phyloP scores from a whole-genome alignment of 1,140 invertebrate genomes.

The Euura saliciscinereae region DNA sequence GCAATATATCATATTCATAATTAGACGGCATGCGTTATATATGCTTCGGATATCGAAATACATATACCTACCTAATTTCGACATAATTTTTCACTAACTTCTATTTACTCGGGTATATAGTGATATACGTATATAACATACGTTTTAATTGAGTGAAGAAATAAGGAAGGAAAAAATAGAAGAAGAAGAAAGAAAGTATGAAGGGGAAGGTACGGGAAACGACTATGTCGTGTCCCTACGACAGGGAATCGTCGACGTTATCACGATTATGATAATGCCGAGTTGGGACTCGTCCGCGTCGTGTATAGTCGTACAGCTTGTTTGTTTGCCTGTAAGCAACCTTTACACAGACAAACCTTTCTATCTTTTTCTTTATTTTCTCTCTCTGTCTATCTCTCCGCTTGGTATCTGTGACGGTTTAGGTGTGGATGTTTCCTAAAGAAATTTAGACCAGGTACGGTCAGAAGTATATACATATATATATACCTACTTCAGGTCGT shows the following conservation, averaged over 20 bases:
- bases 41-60: too few relatives aligned
- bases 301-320: not conserved
- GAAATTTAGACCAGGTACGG: not conserved
- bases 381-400: not conserved
- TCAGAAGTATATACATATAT: not conserved
- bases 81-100: too few relatives aligned
- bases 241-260: not conserved
- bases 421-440: not conserved
- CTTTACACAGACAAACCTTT: not conserved
- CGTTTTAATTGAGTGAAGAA: too few relatives aligned
- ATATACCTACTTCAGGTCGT: not conserved
- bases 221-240: not conserved
- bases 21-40: too few relatives aligned
- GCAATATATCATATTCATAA: too few relatives aligned
- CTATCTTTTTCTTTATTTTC: too few relatives aligned
- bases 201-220: too few relatives aligned
- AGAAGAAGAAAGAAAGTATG: too few relatives aligned
- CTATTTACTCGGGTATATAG: too few relatives aligned
- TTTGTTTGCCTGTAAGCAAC: not conserved
- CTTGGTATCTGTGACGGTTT: not conserved
- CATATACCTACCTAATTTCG: too few relatives aligned
- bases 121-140: too few relatives aligned
- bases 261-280: constrained; percentile 7
- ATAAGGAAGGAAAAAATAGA: too few relatives aligned
- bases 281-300: not conserved